Base-by-base conservation (phyloP, 2,113 vertebrate genomes). In the Orcinus orca region DNA sequence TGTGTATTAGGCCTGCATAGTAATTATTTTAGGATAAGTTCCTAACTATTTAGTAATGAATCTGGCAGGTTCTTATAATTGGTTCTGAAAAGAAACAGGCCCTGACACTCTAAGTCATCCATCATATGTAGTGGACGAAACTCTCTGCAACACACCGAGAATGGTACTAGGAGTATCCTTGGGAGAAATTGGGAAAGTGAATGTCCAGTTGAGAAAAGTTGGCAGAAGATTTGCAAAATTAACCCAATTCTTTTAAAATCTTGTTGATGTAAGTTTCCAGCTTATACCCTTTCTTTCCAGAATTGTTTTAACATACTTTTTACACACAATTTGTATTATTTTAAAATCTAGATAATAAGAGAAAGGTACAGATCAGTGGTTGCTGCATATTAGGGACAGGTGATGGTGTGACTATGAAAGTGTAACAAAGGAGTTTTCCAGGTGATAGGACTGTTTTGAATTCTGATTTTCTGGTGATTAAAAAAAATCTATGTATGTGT, bases 1-100 rank as follows among this genome's bases (percentile, higher is more conserved):
- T 80, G n/a, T 3, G 38, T 79, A 14, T 73, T 68, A 21, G 13
- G 11, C 8, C 15, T 44, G 23, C 31, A 92, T 47, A 21, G 58
- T 33, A 85, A 89, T 63, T 33, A 29, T 55, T 81, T 44, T 70
- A 93, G 6, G 15, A 21, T 53, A 63, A 29, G 1, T 41, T 80
- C 29, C 38, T 68, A 70, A 53, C 20, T 83, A 41, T 60, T 74
- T 77, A 82, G 65, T 94, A 95, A 79, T 50, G 50, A 70, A 38
- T 60, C n/a, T 63, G 15, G 36, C 23, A 33, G 5, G 0, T 38
- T 91, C 71, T 95, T 62, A 4, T 8, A 47, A 47, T 18, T 79
- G 36, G 5, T 44, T 73, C 58, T 92, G 14, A 86, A 90, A 15
- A 86, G 12, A 80, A 74, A 1, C 14, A 60, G 33, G 11, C 13